Evolutionary conservation across 1,140 invertebrate species (phyloP), one percentile per base, ranked within the genome.

Genomic region (Mycetomoellerius zeteki): DNA sequence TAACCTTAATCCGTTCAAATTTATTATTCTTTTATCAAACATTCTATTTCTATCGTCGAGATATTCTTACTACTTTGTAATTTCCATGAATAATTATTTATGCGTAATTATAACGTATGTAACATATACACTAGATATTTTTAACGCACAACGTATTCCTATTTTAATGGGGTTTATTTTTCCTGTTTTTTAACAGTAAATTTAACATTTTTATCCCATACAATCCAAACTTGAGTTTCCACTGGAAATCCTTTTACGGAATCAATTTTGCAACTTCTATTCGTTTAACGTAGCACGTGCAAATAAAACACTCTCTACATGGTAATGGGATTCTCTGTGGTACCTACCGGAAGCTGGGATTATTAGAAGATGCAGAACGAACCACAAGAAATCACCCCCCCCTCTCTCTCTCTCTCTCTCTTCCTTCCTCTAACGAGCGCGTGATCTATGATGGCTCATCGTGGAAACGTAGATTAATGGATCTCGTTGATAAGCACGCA

Each of bases 401-500:
- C 27, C 16, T 62, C 37, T 47, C 12, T 21, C 52, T 27, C 14
- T 16, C 16, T 21, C 30, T 30, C 21, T 14, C 21, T 14, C 19
- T 54, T 30, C 14, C 24, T 82, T 3, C 14, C 24, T 71, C 33
- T 24, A 52, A 81, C 47, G 80, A 84, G 54, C 52, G 80, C 67
- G 80, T 84, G 80, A 84, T 84, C 80, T 84, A 84, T 73, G 69
- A 75, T 75, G 43, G 54, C 56, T 75, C 80, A 73, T 73, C 56
- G 69, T 60, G 43, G 37, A 84, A 81, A 62, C 80, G 69, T 75
- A 84, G 80, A 84, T 75, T 84, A 84, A 84, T 84, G 80, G 54
- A 84, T 75, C 54, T 60, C 37, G 80, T 84, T 84, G 80, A 84
- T 84, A 84, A 84, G 69, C 69, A 71, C 78, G 78, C 65, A 84